phyloP scores from a whole-genome alignment of 2,888 invertebrate genomes.

The Troides aeacus region DNA sequence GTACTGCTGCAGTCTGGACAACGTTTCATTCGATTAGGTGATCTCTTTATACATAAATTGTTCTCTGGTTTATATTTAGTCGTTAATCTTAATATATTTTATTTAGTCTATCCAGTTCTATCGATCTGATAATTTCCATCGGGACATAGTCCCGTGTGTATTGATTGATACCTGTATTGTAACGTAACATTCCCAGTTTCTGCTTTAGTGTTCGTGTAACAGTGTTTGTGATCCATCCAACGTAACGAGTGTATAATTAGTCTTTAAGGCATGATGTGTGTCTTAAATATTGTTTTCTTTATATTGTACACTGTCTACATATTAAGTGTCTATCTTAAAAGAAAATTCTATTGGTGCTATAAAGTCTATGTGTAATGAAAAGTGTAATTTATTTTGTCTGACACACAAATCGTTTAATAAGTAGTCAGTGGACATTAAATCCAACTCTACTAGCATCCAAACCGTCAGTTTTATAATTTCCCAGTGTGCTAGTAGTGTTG shows the following conservation, averaged over 20 bases:
- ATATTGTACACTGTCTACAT: slow-evolving; percentile 57
- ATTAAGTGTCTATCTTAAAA: slow-evolving; percentile 39
- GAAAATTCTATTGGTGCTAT: slow-evolving; percentile 42
- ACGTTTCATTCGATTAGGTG: slow-evolving; percentile 58
- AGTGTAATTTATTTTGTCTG: slow-evolving; percentile 24
- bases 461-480: slow-evolving; percentile 10
- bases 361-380: slow-evolving; percentile 31
- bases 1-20: slow-evolving; percentile 66
- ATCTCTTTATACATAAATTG: slow-evolving; percentile 71
- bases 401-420: slow-evolving; percentile 19
- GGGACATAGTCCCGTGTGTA: slow-evolving; percentile 57
- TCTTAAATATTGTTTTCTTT: slow-evolving; percentile 48
- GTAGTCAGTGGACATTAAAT: slow-evolving; percentile 10
- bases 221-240: slow-evolving; percentile 78
- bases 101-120: slow-evolving; percentile 61
- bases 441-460: slow-evolving; percentile 22
- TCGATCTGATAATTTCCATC: slow-evolving; percentile 41
- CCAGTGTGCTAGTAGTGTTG: slow-evolving; percentile 55
- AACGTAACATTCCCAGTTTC: slow-evolving; percentile 78
- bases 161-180: slow-evolving; percentile 79
- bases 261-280: slow-evolving; percentile 74
- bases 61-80: slow-evolving; percentile 58
- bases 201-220: slow-evolving; percentile 71
- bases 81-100: slow-evolving; percentile 63
- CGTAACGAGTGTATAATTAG: slow-evolving; percentile 60